Evolutionary conservation across 2,888 invertebrate genomes (phyloP), one percentile per base, ranked within the genome.

Genomic region (Neoitamus cyanurus): DNA sequence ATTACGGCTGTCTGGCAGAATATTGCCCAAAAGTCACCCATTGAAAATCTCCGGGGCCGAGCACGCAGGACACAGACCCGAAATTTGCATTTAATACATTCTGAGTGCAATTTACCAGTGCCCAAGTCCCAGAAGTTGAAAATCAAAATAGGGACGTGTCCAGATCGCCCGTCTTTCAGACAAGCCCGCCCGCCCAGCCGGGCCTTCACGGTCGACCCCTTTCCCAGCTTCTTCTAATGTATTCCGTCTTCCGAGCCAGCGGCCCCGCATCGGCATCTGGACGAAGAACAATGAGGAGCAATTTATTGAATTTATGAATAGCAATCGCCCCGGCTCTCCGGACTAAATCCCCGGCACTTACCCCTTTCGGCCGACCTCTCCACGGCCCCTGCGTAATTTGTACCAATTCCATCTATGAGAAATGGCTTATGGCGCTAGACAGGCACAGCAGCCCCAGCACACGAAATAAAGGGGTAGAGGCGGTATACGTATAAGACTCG

Each of bases 1-100:
- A 30, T 80, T 80, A 80, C 34, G 68, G 3, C 58, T 15, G 80
- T 58, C 80, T 58, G 80, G 36, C 25, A 34, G 58, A 13, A 80
- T 20, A 58, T 11, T 30, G 36, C 13, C 20, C 31, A 20, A 68
- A 48, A 80, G 58, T 68, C 80, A 25, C 5, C 80, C 36, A 80
- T 68, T 25, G 58, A 80, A 37, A 25, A 31, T 20, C 3, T 80
- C 58, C 31, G 68, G 31, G n/a, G 3, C 46, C 5, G 46, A 30
- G 11, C 15, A 31, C 36, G 37, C 13, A 30, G 31, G n/a, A 28
- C 77, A 11, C 68, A 82, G 69, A 82, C 58, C 73, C 46, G 31
- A 83, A 83, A 73, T 83, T 83, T 83, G 46, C 83, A 83, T 83
- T 83, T 83, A 83, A 83, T 83, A 73, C 83, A 34, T 83, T n/a